Evolutionary conservation across 1,140 invertebrate species (phyloP).

Genomic region (Hypsibius dujardini): DNA sequence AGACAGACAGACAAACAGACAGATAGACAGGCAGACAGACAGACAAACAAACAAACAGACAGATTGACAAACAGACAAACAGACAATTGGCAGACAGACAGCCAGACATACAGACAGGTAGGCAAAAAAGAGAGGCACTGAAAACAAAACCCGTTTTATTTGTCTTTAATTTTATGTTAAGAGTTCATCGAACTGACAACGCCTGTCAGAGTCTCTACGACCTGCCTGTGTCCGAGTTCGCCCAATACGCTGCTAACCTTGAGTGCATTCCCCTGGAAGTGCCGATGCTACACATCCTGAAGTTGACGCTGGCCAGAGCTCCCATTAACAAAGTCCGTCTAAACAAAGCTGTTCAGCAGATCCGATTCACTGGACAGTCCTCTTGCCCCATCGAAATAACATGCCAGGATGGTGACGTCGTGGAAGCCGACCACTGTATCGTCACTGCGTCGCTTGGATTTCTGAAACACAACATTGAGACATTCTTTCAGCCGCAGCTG

Average conservation of each 20-base stretch:
- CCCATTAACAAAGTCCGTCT: not conserved
- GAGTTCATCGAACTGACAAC: not conserved
- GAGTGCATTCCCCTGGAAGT: slow-evolving; percentile 6
- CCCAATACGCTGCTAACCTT: not conserved
- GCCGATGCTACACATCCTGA: slow-evolving; percentile 8
- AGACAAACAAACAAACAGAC: no score
- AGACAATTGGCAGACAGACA: no score
- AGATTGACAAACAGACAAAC: no score
- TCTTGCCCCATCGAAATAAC: slow-evolving; percentile 22
- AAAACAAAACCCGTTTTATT: not conserved
- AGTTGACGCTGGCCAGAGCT: not conserved
- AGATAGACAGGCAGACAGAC: no score
- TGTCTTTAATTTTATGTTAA: not conserved
- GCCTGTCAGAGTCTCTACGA: slow-evolving; percentile 5
- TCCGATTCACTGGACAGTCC: slow-evolving; percentile 17
- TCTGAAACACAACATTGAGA: slow-evolving; percentile 39
- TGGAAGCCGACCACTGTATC: slow-evolving; percentile 40
- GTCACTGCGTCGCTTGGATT: slow-evolving; percentile 48
- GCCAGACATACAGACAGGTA: not conserved
- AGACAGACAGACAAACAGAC: no score
- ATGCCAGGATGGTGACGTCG: slow-evolving; percentile 30
- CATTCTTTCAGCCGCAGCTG: slow-evolving; percentile 41
- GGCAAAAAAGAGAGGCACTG: not conserved
- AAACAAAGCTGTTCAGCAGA: slow-evolving; percentile 47
- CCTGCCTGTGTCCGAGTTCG: not conserved